Base-by-base conservation (phyloP, 2,113 vertebrate species). In the Corythoichthys intestinalis region DNA sequence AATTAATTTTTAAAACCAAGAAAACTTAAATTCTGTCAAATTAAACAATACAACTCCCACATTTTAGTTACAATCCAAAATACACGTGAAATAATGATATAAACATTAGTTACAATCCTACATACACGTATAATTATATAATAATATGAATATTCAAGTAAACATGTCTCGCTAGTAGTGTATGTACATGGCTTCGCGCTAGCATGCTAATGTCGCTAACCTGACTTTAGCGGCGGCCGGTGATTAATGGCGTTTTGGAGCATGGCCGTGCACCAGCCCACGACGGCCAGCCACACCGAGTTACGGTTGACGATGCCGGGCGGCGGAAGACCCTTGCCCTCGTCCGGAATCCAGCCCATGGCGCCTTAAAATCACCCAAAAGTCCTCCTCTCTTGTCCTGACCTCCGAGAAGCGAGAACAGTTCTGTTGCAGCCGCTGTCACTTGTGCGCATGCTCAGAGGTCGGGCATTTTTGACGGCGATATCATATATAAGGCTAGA, bases 281-380 rank as follows among this genome's bases (percentile, higher is more conserved):
- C 0, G 0, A 85, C 1, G 0, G 77, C 89, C 44, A 93, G n/a
- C 88, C 90, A 92, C 8, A 79, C 0, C 0, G 94, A 93, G 67
- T 71, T 86, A 49, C 68, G 80, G 89, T 93, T 96, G 0, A 90
- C 0, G 7, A 96, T 44, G 0, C 85, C 85, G 0, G 94, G 94
- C 0, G 94, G 94, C 76, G 91, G 91, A 46, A 96, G 87, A 49
- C 2, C 14, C 49, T 90, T 92, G 0, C 70, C 81, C 70, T 94
- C 92, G 13, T 93, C 91, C 8, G 93, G 92, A 1, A 94, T 2
- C 12, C 91, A 20, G 41, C 12, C 79, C 94, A 96, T 96, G 48
- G 68, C 71, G 41, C 71, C 34, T 66, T 0, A 35, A 44, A 11
- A 28, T 7, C 7, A 28, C 20, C 34, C 0, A 28, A 56, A 38